Conservation (phyloP, 2,113 vertebrate genomes). For the Grantiella picta region DNA sequence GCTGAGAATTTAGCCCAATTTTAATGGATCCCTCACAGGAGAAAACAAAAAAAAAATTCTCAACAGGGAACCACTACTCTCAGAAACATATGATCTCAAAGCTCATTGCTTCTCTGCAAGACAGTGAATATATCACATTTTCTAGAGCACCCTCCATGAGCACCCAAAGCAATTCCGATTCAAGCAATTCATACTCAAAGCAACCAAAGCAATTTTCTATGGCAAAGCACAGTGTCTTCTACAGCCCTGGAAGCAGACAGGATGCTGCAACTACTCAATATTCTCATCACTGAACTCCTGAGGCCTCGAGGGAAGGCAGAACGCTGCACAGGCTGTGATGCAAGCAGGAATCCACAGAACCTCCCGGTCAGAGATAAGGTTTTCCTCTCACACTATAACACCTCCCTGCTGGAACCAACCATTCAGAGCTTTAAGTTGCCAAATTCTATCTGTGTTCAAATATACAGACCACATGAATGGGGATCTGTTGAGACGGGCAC, state of each 20-base stretch:
- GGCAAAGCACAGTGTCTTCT: not conserved
- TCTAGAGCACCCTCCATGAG: not conserved
- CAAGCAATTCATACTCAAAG: not conserved
- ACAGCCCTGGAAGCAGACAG: not conserved
- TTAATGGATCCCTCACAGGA: not conserved
- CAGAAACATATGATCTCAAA: not conserved
- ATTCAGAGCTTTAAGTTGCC: conserved; percentile 8
- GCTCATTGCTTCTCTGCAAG: not conserved
- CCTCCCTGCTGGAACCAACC: conserved; percentile 57
- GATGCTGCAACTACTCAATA: not conserved
- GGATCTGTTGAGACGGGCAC: conserved; percentile 60
- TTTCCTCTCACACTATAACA: not conserved
- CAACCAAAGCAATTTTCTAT: not conserved
- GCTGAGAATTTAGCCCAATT: not conserved
- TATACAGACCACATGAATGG: not conserved
- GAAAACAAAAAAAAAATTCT: not conserved
- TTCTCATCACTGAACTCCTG: fast-evolving
- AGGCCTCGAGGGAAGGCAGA: not conserved
- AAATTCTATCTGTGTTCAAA: not conserved
- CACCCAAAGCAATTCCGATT: not conserved
- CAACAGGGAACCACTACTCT: not conserved
- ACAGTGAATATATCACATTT: not conserved
- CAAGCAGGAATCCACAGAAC: not conserved
- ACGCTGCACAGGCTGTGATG: not conserved
- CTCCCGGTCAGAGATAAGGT: not conserved